These are phyloP conservation scores for Formicarius rufipectus DNA, from an alignment of 2,113 vertebrate genomes.

Conservation along the genomic window DNA sequence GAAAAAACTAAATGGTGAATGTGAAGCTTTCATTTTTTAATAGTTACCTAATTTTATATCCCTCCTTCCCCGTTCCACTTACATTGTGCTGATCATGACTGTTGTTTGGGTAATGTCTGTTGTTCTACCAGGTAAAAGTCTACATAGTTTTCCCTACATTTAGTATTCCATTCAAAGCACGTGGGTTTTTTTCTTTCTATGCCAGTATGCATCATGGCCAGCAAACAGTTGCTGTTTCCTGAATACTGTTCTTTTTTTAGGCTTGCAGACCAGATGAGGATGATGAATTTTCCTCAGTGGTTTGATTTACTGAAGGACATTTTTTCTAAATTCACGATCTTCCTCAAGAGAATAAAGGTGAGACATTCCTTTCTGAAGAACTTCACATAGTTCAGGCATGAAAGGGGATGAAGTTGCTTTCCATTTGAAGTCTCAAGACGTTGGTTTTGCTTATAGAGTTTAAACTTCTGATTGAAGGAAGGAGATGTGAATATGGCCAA, in stretches of 20 bases:
- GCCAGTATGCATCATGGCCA: background rate
- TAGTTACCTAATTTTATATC: background rate
- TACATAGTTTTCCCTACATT: background rate
- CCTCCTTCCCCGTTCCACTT: background rate
- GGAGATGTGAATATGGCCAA: background rate
- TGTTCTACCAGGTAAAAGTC: background rate
- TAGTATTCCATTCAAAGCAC: background rate
- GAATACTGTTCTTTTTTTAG: slow-evolving; percentile 68
- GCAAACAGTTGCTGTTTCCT: background rate
- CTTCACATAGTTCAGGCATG: background rate
- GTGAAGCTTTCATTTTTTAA: background rate
- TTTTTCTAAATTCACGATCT: slow-evolving; percentile 90
- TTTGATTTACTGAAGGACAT: slow-evolving; percentile 88
- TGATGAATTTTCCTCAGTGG: slow-evolving; percentile 96
- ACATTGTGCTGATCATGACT: background rate
- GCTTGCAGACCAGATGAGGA: slow-evolving; percentile 93
- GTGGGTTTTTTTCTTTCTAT: background rate
- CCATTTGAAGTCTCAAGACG: background rate
- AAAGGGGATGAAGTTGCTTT: background rate
- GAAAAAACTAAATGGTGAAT: background rate
- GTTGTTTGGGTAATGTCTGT: background rate
- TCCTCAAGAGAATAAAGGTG: slow-evolving; percentile 95
- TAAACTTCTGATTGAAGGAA: background rate
- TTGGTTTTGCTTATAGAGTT: background rate
- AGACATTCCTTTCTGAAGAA: background rate